Evolutionary conservation across 2,888 invertebrate genomes (phyloP).

Genomic region (Thymelicus sylvestris): DNA sequence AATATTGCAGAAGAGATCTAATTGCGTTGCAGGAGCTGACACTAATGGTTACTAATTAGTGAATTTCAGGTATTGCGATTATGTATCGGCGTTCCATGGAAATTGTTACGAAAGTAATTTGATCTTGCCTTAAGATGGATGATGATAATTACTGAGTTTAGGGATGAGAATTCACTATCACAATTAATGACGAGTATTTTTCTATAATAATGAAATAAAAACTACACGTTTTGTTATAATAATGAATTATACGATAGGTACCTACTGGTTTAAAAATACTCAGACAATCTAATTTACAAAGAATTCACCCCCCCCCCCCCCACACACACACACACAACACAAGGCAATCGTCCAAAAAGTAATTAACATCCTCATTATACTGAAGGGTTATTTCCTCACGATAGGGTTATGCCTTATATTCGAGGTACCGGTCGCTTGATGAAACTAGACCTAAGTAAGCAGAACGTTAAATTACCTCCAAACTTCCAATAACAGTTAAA

Average conservation of each 20-base stretch:
- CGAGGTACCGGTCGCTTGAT: conserved; percentile 47
- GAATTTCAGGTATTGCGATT: not conserved
- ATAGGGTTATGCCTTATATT: conserved; percentile 38
- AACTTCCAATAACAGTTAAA: conserved; percentile 58
- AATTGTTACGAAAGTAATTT: not conserved
- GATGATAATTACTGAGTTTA: too few relatives aligned
- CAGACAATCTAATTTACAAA: too few relatives aligned
- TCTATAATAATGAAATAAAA: too few relatives aligned
- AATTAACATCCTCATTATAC: not conserved
- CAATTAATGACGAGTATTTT: too few relatives aligned
- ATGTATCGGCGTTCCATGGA: not conserved
- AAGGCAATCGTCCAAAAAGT: not conserved
- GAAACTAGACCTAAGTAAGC: conserved; percentile 63
- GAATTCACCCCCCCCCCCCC: too few relatives aligned
- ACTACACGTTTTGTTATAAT: too few relatives aligned
- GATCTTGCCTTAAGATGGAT: not conserved
- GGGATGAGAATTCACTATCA: too few relatives aligned
- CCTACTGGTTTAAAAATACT: too few relatives aligned
- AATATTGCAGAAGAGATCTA: conserved; percentile 19
- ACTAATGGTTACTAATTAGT: conserved; percentile 31
- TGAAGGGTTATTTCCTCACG: conserved; percentile 3
- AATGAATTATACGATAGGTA: too few relatives aligned
- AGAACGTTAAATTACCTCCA: conserved; percentile 62
- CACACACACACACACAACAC: too few relatives aligned
- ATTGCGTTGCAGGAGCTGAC: conserved; percentile 25